phyloP scores from a whole-genome alignment of 2,888 invertebrate genomes.

The Heliconius erato region DNA sequence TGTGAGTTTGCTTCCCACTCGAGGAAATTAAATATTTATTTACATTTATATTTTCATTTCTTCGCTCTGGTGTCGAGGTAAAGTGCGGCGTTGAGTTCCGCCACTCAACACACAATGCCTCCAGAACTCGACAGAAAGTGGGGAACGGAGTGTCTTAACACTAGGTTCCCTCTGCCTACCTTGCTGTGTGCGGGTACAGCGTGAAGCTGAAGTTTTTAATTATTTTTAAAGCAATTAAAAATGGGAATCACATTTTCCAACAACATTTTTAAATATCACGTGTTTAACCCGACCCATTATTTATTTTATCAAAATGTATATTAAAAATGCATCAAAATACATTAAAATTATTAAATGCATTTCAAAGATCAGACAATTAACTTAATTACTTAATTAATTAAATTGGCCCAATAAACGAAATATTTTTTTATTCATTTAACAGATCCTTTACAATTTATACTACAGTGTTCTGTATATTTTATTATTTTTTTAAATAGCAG shows the following conservation, averaged over 20 bases:
- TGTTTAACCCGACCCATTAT: background rate
- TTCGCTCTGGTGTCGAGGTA: too few species aligned
- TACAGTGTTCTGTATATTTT: slow-evolving; percentile 1
- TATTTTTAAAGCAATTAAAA: background rate
- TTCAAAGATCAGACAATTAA: slow-evolving; percentile 9
- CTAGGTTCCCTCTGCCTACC: too few species aligned
- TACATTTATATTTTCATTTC: too few species aligned
- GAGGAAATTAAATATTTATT: too few species aligned
- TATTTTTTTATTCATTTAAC: slow-evolving; percentile 8
- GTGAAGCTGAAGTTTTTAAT: too few species aligned
- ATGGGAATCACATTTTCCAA: background rate
- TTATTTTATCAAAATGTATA: background rate
- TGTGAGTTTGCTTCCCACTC: too few species aligned
- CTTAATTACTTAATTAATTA: slow-evolving; percentile 22
- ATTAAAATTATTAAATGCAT: background rate
- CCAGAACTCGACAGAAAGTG: too few species aligned
- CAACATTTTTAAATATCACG: background rate
- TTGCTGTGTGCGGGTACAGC: too few species aligned
- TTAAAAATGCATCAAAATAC: background rate
- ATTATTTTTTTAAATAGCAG: too few species aligned
- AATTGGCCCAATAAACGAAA: background rate
- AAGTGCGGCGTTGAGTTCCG: too few species aligned
- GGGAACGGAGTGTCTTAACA: too few species aligned
- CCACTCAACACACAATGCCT: too few species aligned
- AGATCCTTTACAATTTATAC: background rate